Evolutionary conservation across 2,888 invertebrate genomes (phyloP).

Genomic region (Tortricodes alternella): DNA sequence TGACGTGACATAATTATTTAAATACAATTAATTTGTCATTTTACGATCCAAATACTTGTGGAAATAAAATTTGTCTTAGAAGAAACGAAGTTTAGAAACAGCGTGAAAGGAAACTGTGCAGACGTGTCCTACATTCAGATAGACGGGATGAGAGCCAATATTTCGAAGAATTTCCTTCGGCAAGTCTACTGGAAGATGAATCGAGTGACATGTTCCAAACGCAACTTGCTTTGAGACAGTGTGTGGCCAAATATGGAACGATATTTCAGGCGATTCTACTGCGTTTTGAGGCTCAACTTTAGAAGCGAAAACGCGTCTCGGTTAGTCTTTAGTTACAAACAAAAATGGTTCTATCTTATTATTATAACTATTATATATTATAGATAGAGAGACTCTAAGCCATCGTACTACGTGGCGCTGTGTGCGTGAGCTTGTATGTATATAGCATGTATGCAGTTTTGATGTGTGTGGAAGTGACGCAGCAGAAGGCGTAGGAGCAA

Average conservation of each 20-base stretch:
- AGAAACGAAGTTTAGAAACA: slow-evolving; percentile 36
- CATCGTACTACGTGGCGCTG: too few species aligned
- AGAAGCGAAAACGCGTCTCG: neutral
- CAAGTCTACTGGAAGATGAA: slow-evolving; percentile 56
- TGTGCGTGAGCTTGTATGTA: too few species aligned
- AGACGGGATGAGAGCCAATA: slow-evolving; percentile 53
- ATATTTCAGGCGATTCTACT: neutral
- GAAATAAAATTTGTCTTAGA: neutral
- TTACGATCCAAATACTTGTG: neutral
- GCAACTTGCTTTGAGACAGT: slow-evolving; percentile 28
- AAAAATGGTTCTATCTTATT: too few species aligned
- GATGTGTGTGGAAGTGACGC: too few species aligned
- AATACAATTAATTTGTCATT: too few species aligned
- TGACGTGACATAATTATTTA: too few species aligned
- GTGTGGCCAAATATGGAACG: slow-evolving; percentile 1
- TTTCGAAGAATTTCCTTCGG: slow-evolving; percentile 53
- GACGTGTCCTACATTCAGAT: slow-evolving; percentile 43
- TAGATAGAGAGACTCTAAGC: too few species aligned
- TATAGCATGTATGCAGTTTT: too few species aligned
- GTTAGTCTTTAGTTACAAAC: neutral
- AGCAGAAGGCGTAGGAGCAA: too few species aligned
- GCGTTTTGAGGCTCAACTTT: too few species aligned
- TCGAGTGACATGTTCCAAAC: slow-evolving; percentile 37
- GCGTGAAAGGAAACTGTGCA: slow-evolving; percentile 39
- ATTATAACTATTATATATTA: too few species aligned